Percentiles rank a stretch among this genome's conserved stretches.
Conservation (phyloP, 2,113 vertebrate species). For the Sardina pilchardus region DNA sequence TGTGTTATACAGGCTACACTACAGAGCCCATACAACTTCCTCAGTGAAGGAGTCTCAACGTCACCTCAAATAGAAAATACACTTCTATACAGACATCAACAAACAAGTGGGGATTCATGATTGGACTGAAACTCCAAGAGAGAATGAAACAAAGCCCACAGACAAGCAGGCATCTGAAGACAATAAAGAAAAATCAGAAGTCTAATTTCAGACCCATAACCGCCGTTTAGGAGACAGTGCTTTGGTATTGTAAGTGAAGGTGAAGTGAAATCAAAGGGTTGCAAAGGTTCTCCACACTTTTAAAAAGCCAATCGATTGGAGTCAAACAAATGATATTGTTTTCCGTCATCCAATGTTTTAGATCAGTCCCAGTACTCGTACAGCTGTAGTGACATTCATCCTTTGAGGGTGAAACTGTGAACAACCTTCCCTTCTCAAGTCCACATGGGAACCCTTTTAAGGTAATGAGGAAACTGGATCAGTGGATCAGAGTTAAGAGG, state of each 20-base stretch:
- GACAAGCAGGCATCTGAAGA: neutral
- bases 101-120: neutral
- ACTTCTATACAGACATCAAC: neutral
- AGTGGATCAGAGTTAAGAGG: neutral
- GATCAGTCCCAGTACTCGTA: neutral
- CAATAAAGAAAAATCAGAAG: neutral
- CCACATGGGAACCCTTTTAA: neutral
- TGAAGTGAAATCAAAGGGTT: neutral
- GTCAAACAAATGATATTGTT: neutral
- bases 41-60: neutral
- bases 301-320: neutral
- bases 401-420: neutral
- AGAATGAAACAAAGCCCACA: neutral
- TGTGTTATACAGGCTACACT: neutral
- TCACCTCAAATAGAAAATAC: neutral
- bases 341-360: neutral
- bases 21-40: neutral
- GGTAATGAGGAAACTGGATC: conserved; percentile 17
- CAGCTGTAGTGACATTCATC: neutral
- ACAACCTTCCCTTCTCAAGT: neutral
- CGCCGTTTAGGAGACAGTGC: neutral
- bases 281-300: neutral
- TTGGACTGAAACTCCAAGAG: neutral
- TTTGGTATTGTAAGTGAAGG: neutral
- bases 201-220: neutral